A percentile compares a stretch with the other conserved stretches of the same genome.
Evolutionary conservation across 2,113 vertebrate species (phyloP).

Genomic region (Piaya cayana): DNA sequence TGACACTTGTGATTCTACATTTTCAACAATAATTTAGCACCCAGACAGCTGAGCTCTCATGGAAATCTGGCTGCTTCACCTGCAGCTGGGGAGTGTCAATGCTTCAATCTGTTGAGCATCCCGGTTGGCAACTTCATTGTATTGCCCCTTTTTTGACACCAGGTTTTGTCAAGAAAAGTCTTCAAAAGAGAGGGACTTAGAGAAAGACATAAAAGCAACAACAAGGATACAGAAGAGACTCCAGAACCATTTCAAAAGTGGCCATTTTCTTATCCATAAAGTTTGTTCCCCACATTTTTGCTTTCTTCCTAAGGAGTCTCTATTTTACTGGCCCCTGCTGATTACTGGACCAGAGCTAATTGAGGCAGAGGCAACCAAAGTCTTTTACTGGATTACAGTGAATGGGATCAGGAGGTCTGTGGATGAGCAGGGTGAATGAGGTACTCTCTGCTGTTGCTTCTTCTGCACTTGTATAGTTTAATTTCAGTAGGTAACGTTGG

Average conservation of each 20-base stretch:
- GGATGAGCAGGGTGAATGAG: not conserved
- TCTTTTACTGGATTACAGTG: not conserved
- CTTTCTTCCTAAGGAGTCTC: not conserved
- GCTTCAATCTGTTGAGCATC: not conserved
- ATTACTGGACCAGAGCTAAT: not conserved
- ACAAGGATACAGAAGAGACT: not conserved
- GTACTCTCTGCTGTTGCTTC: not conserved
- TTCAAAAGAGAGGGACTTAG: not conserved
- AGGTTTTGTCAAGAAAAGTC: not conserved
- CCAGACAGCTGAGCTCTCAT: fast-evolving
- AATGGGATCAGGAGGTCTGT: not conserved
- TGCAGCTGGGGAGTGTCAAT: not conserved
- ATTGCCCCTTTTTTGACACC: not conserved
- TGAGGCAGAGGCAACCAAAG: not conserved
- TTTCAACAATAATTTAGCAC: not conserved
- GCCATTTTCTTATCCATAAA: not conserved
- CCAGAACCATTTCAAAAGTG: not conserved
- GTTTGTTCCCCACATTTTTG: not conserved
- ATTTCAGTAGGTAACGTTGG: not conserved
- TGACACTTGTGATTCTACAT: not conserved
- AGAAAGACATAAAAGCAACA: fast-evolving
- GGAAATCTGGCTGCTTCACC: not conserved
- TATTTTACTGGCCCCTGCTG: not conserved
- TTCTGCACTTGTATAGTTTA: not conserved
- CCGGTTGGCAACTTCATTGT: not conserved